A percentile compares a stretch with the other conserved stretches of the same genome.
Conservation (phyloP, 2,113 vertebrate species). For the Natator depressus region DNA sequence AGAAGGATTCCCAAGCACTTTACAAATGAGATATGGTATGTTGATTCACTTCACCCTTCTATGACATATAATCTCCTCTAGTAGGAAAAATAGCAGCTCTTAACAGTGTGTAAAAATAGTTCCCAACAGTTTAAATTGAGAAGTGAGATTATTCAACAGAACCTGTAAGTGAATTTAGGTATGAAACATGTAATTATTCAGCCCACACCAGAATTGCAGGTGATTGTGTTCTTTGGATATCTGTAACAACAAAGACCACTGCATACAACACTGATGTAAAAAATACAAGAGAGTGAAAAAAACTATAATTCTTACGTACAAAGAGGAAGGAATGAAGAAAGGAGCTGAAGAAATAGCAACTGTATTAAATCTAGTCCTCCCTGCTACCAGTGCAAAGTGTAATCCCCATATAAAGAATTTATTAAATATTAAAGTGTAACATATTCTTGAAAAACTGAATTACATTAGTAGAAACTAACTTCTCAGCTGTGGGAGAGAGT, state of each 20-base stretch:
- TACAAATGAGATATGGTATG: not conserved
- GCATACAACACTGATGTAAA: not conserved
- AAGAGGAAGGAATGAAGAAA: not conserved
- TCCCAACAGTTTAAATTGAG: not conserved
- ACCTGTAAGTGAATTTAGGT: not conserved
- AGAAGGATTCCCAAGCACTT: not conserved
- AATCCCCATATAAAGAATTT: not conserved
- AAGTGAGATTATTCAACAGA: not conserved
- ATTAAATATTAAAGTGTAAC: not conserved
- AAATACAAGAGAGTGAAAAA: conserved; percentile 6
- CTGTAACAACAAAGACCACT: not conserved
- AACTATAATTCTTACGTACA: not conserved
- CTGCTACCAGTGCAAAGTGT: conserved; percentile 13
- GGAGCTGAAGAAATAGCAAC: conserved; percentile 6
- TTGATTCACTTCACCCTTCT: not conserved
- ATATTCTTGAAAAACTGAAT: not conserved
- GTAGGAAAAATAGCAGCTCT: not conserved
- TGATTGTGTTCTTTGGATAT: not conserved
- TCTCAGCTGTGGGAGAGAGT: not conserved
- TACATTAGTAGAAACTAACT: not conserved
- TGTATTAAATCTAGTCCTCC: conserved; percentile 4
- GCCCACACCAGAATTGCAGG: not conserved
- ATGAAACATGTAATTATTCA: not conserved
- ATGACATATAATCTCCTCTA: not conserved
- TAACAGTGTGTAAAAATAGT: not conserved